Evolutionary conservation across 2,797 vertebrate genomes (phyloP).

Genomic region (Tapera naevia): DNA sequence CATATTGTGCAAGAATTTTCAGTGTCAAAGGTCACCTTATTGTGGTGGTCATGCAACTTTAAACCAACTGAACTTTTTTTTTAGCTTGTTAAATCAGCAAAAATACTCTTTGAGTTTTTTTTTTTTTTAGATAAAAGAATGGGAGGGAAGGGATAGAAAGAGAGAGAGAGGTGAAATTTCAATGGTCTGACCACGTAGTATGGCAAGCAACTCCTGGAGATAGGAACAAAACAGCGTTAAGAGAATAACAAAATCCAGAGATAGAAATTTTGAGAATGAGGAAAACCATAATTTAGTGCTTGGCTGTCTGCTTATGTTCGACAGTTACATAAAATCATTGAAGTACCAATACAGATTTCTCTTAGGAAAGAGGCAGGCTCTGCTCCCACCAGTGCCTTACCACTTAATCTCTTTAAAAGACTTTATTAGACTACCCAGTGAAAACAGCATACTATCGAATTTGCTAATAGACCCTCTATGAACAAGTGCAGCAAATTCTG

Average conservation of each 20-base stretch:
- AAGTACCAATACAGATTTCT: background rate
- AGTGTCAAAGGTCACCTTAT: background rate
- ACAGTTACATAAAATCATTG: background rate
- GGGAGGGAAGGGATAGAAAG: background rate
- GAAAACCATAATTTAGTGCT: background rate
- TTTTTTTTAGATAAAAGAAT: background rate
- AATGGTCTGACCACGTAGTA: background rate
- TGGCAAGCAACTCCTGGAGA: background rate
- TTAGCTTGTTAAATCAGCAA: background rate
- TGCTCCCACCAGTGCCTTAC: background rate
- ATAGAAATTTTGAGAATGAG: background rate
- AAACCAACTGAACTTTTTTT: background rate
- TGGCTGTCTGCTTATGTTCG: background rate
- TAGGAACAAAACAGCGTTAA: background rate
- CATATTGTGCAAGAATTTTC: background rate
- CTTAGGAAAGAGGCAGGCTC: background rate
- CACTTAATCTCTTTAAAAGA: constrained; percentile 32
- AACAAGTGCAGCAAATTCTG: constrained; percentile 19
- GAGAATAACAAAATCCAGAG: background rate
- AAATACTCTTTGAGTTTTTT: fast-evolving
- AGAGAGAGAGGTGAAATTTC: background rate
- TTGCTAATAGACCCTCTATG: constrained; percentile 14
- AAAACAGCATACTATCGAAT: constrained; percentile 41
- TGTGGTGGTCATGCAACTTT: background rate
- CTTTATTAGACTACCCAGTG: background rate